Conservation (phyloP, 2,888 invertebrate genomes). For the Anorthoa munda region DNA sequence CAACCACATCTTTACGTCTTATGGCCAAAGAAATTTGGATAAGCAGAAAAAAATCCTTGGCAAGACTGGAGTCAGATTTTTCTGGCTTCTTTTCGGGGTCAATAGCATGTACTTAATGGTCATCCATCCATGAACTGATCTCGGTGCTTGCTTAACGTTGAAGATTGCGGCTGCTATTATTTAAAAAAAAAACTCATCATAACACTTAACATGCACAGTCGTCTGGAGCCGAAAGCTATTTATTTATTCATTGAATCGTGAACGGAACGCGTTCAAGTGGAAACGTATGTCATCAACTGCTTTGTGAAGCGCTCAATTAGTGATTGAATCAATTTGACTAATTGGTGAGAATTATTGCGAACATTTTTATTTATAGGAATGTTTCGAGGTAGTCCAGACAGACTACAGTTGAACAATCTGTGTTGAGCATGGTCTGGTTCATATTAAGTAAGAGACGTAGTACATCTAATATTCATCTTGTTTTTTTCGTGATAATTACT, state of each 20-base stretch:
- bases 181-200: constrained; percentile 70
- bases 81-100: too few relatives aligned
- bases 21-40: neutral
- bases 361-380: constrained; percentile 38
- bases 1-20: constrained; percentile 12
- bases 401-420: too few relatives aligned
- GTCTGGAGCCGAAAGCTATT: constrained; percentile 78
- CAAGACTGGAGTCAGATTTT: too few relatives aligned
- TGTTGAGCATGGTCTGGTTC: neutral
- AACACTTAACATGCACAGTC: constrained; percentile 48
- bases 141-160: too few relatives aligned
- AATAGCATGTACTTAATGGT: too few relatives aligned
- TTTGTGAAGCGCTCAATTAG: constrained; percentile 86
- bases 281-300: constrained; percentile 78
- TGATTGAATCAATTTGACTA: constrained; percentile 67
- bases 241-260: constrained; percentile 85
- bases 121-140: too few relatives aligned
- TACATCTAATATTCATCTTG: too few relatives aligned
- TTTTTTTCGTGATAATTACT: too few relatives aligned
- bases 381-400: neutral
- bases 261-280: constrained; percentile 79
- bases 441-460: neutral
- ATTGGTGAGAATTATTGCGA: constrained; percentile 64
- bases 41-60: too few relatives aligned
- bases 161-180: too few relatives aligned